Base-by-base conservation (phyloP, 2,797 vertebrate species). In the Onychomys arenicola region DNA sequence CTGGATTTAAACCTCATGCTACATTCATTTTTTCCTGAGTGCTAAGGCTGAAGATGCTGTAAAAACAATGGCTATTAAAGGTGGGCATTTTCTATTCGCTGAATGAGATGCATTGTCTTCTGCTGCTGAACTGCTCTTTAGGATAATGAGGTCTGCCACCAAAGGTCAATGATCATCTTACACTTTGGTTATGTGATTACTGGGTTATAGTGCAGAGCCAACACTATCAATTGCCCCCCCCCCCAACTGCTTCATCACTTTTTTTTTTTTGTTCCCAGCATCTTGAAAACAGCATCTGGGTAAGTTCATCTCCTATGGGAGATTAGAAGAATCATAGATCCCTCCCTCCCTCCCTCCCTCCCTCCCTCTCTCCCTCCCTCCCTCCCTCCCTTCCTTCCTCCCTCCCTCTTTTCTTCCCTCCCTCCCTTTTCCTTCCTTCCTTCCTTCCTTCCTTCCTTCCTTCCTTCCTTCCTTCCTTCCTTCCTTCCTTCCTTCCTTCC, bases 121-220 rank as follows among this genome's bases (percentile, higher is more conserved):
- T 85, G 16, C 55, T 37, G 67, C 34, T 97, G 87, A 89, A 86
- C 85, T 73, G 73, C 63, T 97, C 91, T 95, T 96, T 96, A 91
- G 73, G 81, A 83, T 95, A 96, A 97, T 94, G 86, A 88, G 59
- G 73, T n/a, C 88, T 86, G 73, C 57, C 84, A 85, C 55, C 86
- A 61, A 92, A 97, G 90, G 87, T 92, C 96, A 96, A 37, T 89
- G 93, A 61, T 88, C 76, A 88, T 82, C 83, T 81, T 71, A 55
- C 67, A 25, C 59, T 88, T 87, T 69, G 46, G 29, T 92, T 83
- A 63, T 94, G 17, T 83, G 57, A 94, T 93, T 88, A 63, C 43
- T 40, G 43, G 94, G 61, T 93, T 88, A 49, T 13, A 78, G 76
- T 57, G 21, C 34, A n/a, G 29, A 49, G 65, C 61, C 46, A 85